Base-by-base conservation (phyloP, 37 sponge, comb jelly and placozoan species). In the Lycopodina hypogea region DNA sequence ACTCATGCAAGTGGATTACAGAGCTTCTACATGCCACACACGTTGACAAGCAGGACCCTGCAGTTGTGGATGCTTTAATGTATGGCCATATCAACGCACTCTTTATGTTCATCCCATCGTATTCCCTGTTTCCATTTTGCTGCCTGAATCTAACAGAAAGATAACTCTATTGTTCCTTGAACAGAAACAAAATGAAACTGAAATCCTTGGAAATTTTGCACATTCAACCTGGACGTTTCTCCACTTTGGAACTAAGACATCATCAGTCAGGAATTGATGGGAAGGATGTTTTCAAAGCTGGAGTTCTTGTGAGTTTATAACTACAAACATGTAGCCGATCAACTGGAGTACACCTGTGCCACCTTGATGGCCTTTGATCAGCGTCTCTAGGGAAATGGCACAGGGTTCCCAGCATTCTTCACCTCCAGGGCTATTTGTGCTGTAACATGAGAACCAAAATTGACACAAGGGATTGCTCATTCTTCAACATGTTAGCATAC, bases 31-130 rank as follows among this genome's bases (percentile, higher is more conserved):
- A 42, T 34, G 57, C 75, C 7, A 48, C 33, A 6, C 75, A 74
- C 59, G 9, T 18, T 2, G 59, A 57, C 23, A 29, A 15, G 35
- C 75, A 56, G 3, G 75, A 74, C 30, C 3, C 7, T 6, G 18
- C n/a, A 2, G 38, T 74, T 6, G 59, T 28, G 1, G 56, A 56
- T 17, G 28, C 12, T 1, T 14, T 74, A 6, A 48, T 45, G 7
- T 17, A 4, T 6, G 38, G 36, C 33, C 75, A 74, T 59, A 56
- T 74, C 30, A 42, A 55, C 40, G 28, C 75, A 7, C 38, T 36
- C 15, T 74, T 74, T 18, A 55, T 74, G 57, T 55, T 35, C 59
- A 19, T 12, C 14, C 57, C 75, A 35, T 59, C 75, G 23, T 74
- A 74, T n/a, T n/a, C n/a, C n/a, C n/a, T n/a, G n/a, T n/a, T n/a